Evolutionary conservation across 1,140 invertebrate species (phyloP).

Genomic region (Anadara kagoshimensis): DNA sequence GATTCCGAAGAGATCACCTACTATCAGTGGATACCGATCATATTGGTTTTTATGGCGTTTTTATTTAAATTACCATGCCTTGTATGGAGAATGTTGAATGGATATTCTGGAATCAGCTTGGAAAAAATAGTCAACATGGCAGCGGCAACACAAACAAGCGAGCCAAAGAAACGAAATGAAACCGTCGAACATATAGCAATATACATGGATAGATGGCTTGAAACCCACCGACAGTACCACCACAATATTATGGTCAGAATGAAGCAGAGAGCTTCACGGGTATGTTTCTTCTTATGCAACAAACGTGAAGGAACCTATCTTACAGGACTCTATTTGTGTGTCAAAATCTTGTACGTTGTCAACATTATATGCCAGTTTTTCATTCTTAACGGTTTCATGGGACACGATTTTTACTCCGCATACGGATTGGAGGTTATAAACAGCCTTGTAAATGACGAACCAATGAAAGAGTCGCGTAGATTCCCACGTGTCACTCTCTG

Average conservation of each 20-base stretch:
- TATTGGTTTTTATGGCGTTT: slow-evolving; percentile 69
- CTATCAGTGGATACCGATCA: slow-evolving; percentile 73
- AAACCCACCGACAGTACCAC: slow-evolving; percentile 64
- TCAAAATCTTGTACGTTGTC: slow-evolving; percentile 74
- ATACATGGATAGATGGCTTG: slow-evolving; percentile 67
- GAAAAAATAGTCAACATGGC: slow-evolving; percentile 66
- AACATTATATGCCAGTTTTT: slow-evolving; percentile 76
- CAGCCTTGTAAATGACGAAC: slow-evolving; percentile 70
- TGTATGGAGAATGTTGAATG: slow-evolving; percentile 67
- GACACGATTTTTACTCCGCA: slow-evolving; percentile 72
- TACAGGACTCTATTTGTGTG: slow-evolving; percentile 74
- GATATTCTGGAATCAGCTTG: slow-evolving; percentile 62
- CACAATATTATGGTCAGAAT: slow-evolving; percentile 60
- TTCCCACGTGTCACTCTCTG: slow-evolving; percentile 75
- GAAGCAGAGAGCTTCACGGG: slow-evolving; percentile 57
- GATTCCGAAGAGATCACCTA: slow-evolving; percentile 64
- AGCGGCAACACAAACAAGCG: slow-evolving; percentile 56
- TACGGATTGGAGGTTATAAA: slow-evolving; percentile 75
- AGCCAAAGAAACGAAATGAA: slow-evolving; percentile 58
- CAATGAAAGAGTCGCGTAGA: slow-evolving; percentile 70
- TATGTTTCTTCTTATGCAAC: slow-evolving; percentile 70
- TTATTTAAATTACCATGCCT: slow-evolving; percentile 69
- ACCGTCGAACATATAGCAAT: slow-evolving; percentile 61
- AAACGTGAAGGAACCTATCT: slow-evolving; percentile 76
- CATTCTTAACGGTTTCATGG: slow-evolving; percentile 75